These are phyloP conservation scores for Sebastes nivosus DNA, from an alignment of 2,797 vertebrate genomes.

Conservation along the genomic window DNA sequence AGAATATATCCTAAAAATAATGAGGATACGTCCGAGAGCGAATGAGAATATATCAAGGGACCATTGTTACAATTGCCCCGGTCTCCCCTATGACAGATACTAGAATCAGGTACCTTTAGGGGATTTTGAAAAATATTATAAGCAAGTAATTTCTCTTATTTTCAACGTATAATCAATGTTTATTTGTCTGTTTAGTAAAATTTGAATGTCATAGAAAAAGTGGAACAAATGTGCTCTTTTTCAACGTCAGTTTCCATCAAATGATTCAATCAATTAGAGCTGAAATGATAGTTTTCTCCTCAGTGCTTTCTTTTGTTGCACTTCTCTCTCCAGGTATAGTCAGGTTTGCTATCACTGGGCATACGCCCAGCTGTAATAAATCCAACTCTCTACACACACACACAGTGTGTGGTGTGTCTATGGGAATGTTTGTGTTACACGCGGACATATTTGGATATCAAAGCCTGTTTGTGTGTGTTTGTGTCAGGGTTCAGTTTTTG, in stretches of 20 bases:
- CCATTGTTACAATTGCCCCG: too few species aligned
- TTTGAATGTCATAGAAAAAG: background rate
- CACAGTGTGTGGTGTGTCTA: conserved; percentile 47
- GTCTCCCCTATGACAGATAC: too few species aligned
- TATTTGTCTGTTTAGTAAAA: background rate
- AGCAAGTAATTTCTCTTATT: background rate
- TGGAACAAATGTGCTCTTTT: background rate
- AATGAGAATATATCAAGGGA: too few species aligned
- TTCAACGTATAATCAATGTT: background rate
- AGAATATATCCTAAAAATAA: too few species aligned
- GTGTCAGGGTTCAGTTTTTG: conserved; percentile 66
- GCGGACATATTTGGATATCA: conserved; percentile 75
- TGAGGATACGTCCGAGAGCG: too few species aligned
- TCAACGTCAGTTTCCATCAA: background rate
- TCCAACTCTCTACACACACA: conserved; percentile 29
- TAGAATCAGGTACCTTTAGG: background rate
- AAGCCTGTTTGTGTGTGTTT: conserved; percentile 71
- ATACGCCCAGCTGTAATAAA: conserved; percentile 55
- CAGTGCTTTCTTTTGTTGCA: conserved; percentile 24
- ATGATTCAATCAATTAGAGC: background rate
- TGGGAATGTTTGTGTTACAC: conserved; percentile 72
- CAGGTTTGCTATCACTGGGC: conserved; percentile 50
- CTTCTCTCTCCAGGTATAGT: conserved; percentile 66
- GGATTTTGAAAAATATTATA: background rate
- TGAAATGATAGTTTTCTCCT: conserved; percentile 1